Evolutionary conservation across 1,140 invertebrate genomes (phyloP).

Genomic region (Leguminivora glycinivorella): DNA sequence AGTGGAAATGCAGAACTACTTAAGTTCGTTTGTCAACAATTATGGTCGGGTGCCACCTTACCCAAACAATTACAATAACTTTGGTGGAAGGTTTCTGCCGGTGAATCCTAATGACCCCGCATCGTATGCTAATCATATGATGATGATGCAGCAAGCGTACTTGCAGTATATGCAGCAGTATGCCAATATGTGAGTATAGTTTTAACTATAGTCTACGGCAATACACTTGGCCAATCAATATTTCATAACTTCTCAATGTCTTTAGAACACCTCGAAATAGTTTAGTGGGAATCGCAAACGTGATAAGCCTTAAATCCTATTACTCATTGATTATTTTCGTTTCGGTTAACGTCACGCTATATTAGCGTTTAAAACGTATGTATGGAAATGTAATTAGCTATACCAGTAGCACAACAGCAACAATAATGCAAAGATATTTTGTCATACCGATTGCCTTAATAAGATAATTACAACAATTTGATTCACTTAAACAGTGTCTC

Average conservation of each 20-base stretch:
- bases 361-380: not conserved
- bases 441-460: no score
- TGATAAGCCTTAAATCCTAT: not conserved
- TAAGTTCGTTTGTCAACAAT: slow-evolving; percentile 64
- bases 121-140: slow-evolving; percentile 78
- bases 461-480: no score
- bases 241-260: no score
- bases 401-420: no score
- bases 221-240: no score
- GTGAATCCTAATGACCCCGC: slow-evolving; percentile 54
- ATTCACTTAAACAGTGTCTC: no score
- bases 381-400: not conserved
- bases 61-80: slow-evolving; percentile 56
- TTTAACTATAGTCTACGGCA: no score
- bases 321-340: not conserved
- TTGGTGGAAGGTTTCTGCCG: slow-evolving; percentile 58
- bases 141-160: slow-evolving; percentile 91
- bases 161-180: slow-evolving; percentile 91
- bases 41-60: slow-evolving; percentile 69
- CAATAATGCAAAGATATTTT: no score
- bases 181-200: slow-evolving; percentile 85
- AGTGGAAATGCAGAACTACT: slow-evolving; percentile 72
- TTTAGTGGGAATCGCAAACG: not conserved
- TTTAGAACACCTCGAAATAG: not conserved
- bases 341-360: not conserved